These are phyloP conservation scores for Andrena dorsata DNA, from an alignment of 2,888 invertebrate species.

Conservation along the genomic window DNA sequence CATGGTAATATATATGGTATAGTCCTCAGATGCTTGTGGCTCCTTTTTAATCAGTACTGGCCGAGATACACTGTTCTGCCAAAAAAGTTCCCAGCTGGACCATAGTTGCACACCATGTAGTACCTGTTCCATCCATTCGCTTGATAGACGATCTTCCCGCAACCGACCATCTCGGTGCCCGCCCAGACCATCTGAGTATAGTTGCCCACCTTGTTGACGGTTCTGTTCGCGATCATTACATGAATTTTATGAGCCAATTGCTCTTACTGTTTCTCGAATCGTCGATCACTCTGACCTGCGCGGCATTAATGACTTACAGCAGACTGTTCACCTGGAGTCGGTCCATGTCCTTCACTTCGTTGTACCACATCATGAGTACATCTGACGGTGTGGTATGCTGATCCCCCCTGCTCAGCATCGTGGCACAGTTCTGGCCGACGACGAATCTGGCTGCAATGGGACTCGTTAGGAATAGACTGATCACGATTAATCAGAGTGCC, in stretches of 20 bases:
- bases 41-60: not conserved
- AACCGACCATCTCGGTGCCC: conserved; percentile 84
- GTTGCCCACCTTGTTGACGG: conserved; percentile 73
- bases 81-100: conserved; percentile 82
- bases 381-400: not conserved
- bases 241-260: not conserved
- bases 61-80: conserved; percentile 77
- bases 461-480: not conserved
- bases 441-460: conserved; percentile 24
- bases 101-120: conserved; percentile 85
- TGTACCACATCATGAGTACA: conserved; percentile 82
- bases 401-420: conserved; percentile 39
- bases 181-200: conserved; percentile 86
- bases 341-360: conserved; percentile 80
- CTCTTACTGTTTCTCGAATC: not conserved
- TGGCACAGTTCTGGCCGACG: conserved; percentile 84
- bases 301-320: conserved; percentile 32
- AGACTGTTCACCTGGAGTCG: conserved; percentile 32
- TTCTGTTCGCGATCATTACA: too few species aligned
- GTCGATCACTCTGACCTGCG: not conserved
- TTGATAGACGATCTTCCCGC: conserved; percentile 84
- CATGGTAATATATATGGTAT: too few species aligned
- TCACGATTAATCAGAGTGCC: conserved; percentile 54
- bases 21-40: too few species aligned
- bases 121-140: conserved; percentile 66